Conservation (phyloP, 2,113 vertebrate genomes). For the Rhombomys opimus region DNA sequence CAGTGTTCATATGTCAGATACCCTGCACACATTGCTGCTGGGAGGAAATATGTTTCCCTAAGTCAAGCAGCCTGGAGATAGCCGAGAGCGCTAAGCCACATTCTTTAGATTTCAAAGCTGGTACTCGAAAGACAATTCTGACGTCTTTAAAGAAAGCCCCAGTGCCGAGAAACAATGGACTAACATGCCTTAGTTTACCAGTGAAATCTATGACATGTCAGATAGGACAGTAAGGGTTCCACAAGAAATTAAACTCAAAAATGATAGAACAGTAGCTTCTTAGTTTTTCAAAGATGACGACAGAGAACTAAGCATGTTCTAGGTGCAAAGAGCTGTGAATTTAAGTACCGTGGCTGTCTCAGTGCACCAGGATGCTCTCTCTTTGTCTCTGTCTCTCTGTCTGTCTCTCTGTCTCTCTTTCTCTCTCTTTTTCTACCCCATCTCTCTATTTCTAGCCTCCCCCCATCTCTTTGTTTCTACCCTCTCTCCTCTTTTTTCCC, state of each 20-base stretch:
- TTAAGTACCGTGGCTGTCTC: not conserved
- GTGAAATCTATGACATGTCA: not conserved
- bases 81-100: constrained; percentile 7
- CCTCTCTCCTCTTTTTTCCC: not conserved
- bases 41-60: not conserved
- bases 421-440: not conserved
- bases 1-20: not conserved
- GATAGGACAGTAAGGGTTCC: not conserved
- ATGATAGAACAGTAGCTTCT: not conserved
- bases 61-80: not conserved
- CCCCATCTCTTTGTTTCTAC: too few relatives aligned
- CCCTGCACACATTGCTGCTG: not conserved
- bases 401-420: not conserved
- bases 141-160: not conserved
- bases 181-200: not conserved
- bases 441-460: not conserved
- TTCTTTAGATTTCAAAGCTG: not conserved
- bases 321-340: constrained; percentile 10
- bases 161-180: constrained; percentile 6
- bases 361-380: not conserved
- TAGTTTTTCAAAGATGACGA: constrained; percentile 5
- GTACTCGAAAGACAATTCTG: not conserved
- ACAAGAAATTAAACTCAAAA: constrained; percentile 4
- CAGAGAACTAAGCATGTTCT: not conserved
- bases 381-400: not conserved